phyloP scores from a whole-genome alignment of 2,888 invertebrate species.

The Mesochorus sp. region DNA sequence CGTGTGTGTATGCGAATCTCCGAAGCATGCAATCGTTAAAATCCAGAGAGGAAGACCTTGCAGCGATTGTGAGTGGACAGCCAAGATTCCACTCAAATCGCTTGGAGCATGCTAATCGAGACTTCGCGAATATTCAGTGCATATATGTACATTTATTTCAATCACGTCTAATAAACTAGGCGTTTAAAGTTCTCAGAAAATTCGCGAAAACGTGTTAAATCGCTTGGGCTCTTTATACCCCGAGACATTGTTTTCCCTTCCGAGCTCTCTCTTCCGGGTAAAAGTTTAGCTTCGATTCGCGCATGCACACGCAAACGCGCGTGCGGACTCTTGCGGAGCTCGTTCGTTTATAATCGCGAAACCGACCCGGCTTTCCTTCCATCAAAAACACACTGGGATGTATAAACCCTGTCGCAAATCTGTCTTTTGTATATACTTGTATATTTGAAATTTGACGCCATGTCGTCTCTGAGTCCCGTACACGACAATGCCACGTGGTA shows the following conservation, averaged over 20 bases:
- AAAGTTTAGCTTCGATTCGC: conserved; percentile 23
- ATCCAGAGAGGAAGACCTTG: conserved; percentile 32
- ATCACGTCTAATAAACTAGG: background rate
- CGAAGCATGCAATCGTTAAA: conserved; percentile 30
- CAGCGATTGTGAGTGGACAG: conserved; percentile 16
- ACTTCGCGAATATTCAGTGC: background rate
- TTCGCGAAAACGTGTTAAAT: background rate
- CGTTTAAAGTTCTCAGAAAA: background rate
- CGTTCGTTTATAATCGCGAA: conserved; percentile 8
- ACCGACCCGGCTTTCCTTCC: conserved; percentile 19
- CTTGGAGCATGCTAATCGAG: conserved; percentile 30
- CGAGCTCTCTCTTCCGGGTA: conserved; percentile 43
- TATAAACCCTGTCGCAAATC: too few relatives aligned
- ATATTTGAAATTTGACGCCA: background rate
- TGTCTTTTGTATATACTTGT: too few relatives aligned
- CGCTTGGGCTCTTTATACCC: conserved; percentile 24
- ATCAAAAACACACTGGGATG: background rate
- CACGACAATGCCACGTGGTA: conserved; percentile 12
- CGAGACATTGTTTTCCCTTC: conserved; percentile 14
- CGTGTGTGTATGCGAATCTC: conserved; percentile 12
- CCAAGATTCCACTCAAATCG: conserved; percentile 8
- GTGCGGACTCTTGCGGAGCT: background rate
- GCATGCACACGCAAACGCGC: conserved; percentile 4
- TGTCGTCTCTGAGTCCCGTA: background rate
- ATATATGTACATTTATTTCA: background rate